Percentiles rank a stretch among this genome's conserved stretches.
Evolutionary conservation across 2,113 vertebrate species (phyloP).

Genomic region (Dipodomys stephensi): DNA sequence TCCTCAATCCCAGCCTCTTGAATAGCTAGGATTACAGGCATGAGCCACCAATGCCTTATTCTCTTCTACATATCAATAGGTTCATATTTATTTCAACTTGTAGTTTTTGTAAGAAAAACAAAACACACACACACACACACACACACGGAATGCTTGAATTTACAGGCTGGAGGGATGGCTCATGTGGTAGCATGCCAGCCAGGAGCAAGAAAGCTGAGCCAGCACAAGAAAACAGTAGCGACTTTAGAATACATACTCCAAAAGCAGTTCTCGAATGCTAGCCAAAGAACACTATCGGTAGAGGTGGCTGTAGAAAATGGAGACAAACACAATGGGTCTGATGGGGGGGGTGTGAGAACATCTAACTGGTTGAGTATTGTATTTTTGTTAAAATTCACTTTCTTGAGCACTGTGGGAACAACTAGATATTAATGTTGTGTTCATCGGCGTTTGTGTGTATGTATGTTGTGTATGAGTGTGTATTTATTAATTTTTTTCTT

Average conservation of each 20-base stretch:
- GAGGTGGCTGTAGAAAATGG: not conserved
- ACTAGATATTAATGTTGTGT: not conserved
- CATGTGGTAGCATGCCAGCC: not conserved
- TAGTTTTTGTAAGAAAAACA: not conserved
- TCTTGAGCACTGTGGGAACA: not conserved
- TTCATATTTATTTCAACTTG: not conserved
- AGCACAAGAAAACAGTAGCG: not conserved
- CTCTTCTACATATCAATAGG: not conserved
- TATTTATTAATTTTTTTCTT: not conserved
- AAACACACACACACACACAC: not conserved
- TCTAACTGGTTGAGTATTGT: not conserved
- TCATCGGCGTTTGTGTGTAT: not conserved
- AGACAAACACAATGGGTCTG: not conserved
- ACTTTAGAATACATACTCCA: not conserved
- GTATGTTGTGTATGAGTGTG: not conserved
- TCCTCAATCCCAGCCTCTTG: no score
- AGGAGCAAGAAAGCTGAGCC: no score
- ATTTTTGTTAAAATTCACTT: not conserved
- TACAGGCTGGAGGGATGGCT: not conserved
- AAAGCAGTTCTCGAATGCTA: constrained; percentile 2
- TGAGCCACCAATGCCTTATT: no score
- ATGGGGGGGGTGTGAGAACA: not conserved
- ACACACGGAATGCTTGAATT: not conserved
- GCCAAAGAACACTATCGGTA: not conserved
- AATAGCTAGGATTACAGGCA: no score